A percentile compares a stretch with the other conserved stretches of the same genome.
Evolutionary conservation across 1,140 invertebrate genomes (phyloP).

Genomic region (Papilio polytes): DNA sequence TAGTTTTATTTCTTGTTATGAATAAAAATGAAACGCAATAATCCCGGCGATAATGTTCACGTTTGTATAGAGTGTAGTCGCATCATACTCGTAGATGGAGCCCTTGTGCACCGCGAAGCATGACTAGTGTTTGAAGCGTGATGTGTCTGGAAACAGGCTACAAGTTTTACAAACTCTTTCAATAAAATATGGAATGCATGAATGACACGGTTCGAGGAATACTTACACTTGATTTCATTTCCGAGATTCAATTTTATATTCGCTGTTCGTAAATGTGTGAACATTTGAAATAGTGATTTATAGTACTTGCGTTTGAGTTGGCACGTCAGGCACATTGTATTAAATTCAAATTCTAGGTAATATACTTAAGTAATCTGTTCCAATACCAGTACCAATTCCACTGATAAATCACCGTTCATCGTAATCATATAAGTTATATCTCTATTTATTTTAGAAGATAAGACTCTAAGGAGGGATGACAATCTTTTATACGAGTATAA

Average conservation of each 20-base stretch:
- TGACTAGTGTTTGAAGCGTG: neutral
- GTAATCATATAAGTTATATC: too few species aligned
- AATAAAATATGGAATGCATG: slow-evolving; percentile 9
- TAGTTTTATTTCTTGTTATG: neutral
- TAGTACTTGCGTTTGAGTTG: neutral
- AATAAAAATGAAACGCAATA: neutral
- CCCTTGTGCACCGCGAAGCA: neutral
- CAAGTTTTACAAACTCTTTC: slow-evolving; percentile 15
- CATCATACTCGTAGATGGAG: neutral
- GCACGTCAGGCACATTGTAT: neutral
- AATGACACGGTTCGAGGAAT: neutral
- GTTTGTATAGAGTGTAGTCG: neutral
- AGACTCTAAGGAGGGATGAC: too few species aligned
- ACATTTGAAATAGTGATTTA: neutral
- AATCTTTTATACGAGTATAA: too few species aligned
- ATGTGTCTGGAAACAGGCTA: slow-evolving; percentile 9
- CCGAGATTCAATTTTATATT: neutral
- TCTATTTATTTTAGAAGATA: too few species aligned
- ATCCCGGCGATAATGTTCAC: neutral
- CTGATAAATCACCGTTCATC: too few species aligned
- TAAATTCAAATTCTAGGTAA: too few species aligned
- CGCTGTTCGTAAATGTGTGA: neutral
- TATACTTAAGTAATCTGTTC: too few species aligned
- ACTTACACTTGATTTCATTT: slow-evolving; percentile 9
- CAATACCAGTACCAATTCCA: too few species aligned